These are phyloP conservation scores for Parus major DNA, from an alignment of 2,113 vertebrate species.

Conservation along the genomic window DNA sequence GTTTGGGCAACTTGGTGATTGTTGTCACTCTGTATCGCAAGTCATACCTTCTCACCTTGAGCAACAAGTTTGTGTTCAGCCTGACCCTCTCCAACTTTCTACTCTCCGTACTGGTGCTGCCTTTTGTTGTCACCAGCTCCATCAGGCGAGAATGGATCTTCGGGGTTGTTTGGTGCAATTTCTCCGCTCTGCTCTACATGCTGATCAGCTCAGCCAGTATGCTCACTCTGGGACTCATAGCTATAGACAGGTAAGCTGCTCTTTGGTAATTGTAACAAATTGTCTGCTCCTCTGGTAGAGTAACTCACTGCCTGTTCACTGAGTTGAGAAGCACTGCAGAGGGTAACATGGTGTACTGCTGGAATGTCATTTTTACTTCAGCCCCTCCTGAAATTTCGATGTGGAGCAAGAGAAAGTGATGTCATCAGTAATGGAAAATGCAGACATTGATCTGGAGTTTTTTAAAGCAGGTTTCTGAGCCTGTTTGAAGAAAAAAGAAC, in stretches of 20 bases:
- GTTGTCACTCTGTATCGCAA: slow-evolving; percentile 91
- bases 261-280: background rate
- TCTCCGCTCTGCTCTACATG: slow-evolving; percentile 94
- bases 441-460: background rate
- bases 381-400: background rate
- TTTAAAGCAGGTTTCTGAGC: background rate
- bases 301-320: background rate
- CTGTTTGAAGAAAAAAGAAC: background rate
- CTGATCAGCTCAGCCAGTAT: slow-evolving; percentile 98
- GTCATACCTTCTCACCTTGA: slow-evolving; percentile 94
- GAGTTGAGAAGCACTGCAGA: background rate
- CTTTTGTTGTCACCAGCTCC: slow-evolving; percentile 91
- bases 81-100: slow-evolving; percentile 95
- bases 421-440: background rate
- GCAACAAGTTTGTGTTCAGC: slow-evolving; percentile 99
- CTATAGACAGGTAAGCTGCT: slow-evolving; percentile 88
- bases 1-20: slow-evolving; percentile 91
- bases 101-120: slow-evolving; percentile 89
- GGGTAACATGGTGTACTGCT: rapidly evolving
- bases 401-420: background rate
- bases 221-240: slow-evolving; percentile 95
- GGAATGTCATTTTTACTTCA: background rate
- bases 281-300: background rate
- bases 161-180: slow-evolving; percentile 97
- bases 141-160: slow-evolving; percentile 92